A percentile compares a stretch with the other conserved stretches of the same genome.
Conservation (phyloP, 2,888 invertebrate species). For the Amblyteles armatorius region DNA sequence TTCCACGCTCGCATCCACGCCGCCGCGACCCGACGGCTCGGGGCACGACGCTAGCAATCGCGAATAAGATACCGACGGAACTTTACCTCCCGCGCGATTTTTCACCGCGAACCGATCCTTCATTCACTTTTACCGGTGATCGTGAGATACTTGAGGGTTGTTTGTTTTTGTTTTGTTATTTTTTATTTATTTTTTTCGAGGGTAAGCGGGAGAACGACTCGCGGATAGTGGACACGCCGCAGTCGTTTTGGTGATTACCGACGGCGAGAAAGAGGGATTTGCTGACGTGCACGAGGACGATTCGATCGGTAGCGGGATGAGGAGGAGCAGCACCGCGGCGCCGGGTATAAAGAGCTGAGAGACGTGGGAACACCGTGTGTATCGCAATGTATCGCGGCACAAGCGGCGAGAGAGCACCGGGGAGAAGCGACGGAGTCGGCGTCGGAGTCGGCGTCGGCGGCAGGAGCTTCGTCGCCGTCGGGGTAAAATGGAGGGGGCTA, state of each 20-base stretch:
- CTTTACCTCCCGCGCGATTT: background rate
- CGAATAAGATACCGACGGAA: background rate
- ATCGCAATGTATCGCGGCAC: constrained; percentile 83
- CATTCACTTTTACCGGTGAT: constrained; percentile 15
- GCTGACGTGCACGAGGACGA: constrained; percentile 24
- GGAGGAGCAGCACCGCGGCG: constrained; percentile 59
- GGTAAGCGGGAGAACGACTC: background rate
- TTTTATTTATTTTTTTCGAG: too few species aligned
- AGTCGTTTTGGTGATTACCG: background rate
- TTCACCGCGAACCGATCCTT: background rate
- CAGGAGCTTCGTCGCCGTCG: constrained; percentile 70
- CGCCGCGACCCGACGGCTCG: constrained; percentile 51
- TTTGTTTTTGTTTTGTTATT: background rate
- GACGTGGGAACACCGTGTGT: constrained; percentile 74
- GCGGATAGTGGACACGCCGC: constrained; percentile 20
- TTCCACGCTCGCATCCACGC: background rate
- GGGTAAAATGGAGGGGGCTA: constrained; percentile 67
- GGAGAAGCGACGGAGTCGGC: constrained; percentile 73
- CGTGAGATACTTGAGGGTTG: background rate
- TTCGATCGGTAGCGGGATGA: constrained; percentile 24
- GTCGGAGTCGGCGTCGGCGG: constrained; percentile 71
- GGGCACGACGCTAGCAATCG: background rate
- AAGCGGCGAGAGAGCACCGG: constrained; percentile 69
- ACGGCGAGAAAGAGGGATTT: background rate
- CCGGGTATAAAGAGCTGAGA: constrained; percentile 68